Percentiles rank a stretch among this genome's conserved stretches.
Conservation (phyloP, 2,113 vertebrate species). For the Octodon degus region DNA sequence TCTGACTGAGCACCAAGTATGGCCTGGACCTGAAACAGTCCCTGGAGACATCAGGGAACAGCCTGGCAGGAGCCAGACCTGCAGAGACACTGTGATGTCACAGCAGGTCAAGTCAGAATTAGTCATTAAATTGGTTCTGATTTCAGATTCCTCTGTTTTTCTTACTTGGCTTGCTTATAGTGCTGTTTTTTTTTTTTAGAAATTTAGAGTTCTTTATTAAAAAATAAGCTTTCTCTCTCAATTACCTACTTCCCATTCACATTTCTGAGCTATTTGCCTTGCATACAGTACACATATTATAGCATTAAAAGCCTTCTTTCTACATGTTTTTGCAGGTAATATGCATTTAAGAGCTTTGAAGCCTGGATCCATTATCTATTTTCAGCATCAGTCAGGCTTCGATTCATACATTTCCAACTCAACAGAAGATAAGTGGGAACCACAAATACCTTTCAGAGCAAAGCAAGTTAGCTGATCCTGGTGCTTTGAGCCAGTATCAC, state of each 20-base stretch:
- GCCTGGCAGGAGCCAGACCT: not conserved
- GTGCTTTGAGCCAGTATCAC: not conserved
- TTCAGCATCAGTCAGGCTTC: not conserved
- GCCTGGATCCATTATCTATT: not conserved
- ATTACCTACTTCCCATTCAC: conserved; percentile 7
- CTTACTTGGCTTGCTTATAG: not conserved
- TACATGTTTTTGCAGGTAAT: not conserved
- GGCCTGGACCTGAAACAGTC: not conserved
- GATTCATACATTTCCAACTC: conserved; percentile 30
- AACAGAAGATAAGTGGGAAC: not conserved
- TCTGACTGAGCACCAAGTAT: not conserved
- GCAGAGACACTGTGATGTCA: not conserved
- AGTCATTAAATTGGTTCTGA: conserved; percentile 10
- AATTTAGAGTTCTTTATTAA: not conserved
- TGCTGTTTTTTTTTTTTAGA: conserved; percentile 41
- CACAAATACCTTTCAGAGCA: not conserved
- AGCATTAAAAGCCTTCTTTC: not conserved
- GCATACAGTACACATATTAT: not conserved
- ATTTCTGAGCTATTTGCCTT: conserved; percentile 21
- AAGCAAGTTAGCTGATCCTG: not conserved
- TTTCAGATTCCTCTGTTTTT: not conserved
- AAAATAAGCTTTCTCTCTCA: not conserved
- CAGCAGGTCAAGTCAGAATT: conserved; percentile 19
- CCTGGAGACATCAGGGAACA: not conserved
- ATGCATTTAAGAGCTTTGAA: conserved; percentile 32